Base-by-base conservation (phyloP, 2,797 vertebrate species). In the Melanotaenia nigrans region DNA sequence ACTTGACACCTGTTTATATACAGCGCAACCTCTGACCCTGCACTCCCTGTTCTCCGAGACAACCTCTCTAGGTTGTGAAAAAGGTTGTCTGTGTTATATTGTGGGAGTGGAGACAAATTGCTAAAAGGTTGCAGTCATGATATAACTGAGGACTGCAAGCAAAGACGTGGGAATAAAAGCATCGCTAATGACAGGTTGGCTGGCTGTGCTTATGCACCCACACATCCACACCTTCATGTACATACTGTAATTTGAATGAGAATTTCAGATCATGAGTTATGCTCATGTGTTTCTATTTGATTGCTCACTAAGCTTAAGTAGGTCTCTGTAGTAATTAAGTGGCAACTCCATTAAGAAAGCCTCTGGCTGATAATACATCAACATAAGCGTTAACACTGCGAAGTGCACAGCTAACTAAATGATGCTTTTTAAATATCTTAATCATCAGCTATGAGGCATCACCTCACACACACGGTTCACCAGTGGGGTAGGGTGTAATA, bases 1-100 rank as follows among this genome's bases (percentile, higher is more conserved):
- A 77, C 79, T 83, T 89, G 87, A 88, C 89, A 84, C 70, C 71
- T 85, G 83, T 89, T 89, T 87, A 87, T 85, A 88, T 65, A 65
- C n/a, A 2, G 25, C 18, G 3, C 40, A 57, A 86, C 78, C 85
- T 82, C 67, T 75, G 73, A 87, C 79, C 87, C 65, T 33, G 0
- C n/a, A 9, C 53, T 61, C 55, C 54, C 61, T 20, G 1, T 25
- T 81, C 65, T 75, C 75, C 51, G 66, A 78, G 61, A 63, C 53
- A 32, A 38, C 32, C 40, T 61, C 71, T 28, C 12, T 5, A 1
- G 59, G 64, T 68, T 57, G 38, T 12, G 0, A 9, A 28, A 65
- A 32, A 69, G 73, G 71, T 78, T 54, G 7, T 42, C 47, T 2
- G 32, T 55, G 71, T 81, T 75, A 7, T 33, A 75, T 64, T 30